Conservation (phyloP, 1,140 invertebrate species). For the Nylanderia fulva region DNA sequence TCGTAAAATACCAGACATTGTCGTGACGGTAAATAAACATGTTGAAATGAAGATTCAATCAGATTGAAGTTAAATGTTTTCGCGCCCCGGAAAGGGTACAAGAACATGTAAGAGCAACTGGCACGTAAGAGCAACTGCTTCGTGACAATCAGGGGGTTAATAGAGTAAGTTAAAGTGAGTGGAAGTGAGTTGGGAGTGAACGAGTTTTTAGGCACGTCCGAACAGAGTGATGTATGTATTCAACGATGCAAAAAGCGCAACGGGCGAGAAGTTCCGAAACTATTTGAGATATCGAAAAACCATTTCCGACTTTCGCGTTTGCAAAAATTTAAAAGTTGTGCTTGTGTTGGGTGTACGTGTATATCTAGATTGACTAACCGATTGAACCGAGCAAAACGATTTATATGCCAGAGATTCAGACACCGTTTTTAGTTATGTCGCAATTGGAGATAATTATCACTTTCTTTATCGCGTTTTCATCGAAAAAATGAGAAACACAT, state of each 20-base stretch:
- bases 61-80: neutral
- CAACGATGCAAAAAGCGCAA: slow-evolving; percentile 18
- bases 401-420: neutral
- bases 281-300: slow-evolving; percentile 50
- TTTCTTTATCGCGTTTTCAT: neutral
- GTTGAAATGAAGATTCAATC: neutral
- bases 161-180: slow-evolving; percentile 35
- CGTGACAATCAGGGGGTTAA: slow-evolving; percentile 22
- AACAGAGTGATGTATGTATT: slow-evolving; percentile 23
- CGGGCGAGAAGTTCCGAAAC: slow-evolving; percentile 28
- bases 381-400: neutral
- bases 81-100: neutral
- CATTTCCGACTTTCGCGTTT: slow-evolving; percentile 24
- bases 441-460: neutral
- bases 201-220: slow-evolving; percentile 38
- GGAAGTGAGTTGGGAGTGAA: slow-evolving; percentile 7
- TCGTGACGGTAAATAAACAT: neutral
- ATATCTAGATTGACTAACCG: neutral
- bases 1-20: neutral
- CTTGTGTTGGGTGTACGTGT: neutral
- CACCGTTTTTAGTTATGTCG: neutral
- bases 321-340: slow-evolving; percentile 14
- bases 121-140: slow-evolving; percentile 2
- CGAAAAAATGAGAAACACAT: neutral
- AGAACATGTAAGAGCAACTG: neutral